phyloP scores from a whole-genome alignment of 2,888 invertebrate genomes.

The Mythimna impura region DNA sequence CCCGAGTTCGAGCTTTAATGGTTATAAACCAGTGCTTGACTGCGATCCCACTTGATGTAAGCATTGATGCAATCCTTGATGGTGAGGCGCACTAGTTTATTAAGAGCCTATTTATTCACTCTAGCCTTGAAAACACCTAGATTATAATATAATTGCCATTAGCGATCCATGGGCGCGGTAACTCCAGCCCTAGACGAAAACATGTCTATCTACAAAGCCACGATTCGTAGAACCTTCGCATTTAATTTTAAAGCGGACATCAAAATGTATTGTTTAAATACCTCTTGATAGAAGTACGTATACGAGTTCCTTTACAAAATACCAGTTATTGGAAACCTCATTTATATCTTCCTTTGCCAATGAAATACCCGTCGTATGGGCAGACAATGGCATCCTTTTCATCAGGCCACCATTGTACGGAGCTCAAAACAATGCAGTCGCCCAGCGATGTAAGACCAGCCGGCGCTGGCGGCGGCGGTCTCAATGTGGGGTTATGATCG shows the following conservation, averaged over 20 bases:
- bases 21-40: no score
- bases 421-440: slow-evolving; percentile 38
- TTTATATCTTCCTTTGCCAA: slow-evolving; percentile 38
- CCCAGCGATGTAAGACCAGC: slow-evolving; percentile 16
- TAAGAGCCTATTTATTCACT: no score
- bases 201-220: no score
- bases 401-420: slow-evolving; percentile 30
- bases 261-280: slow-evolving; percentile 1
- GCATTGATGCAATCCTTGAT: no score
- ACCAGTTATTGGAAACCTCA: slow-evolving; percentile 19
- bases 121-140: no score
- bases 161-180: no score
- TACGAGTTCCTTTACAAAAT: slow-evolving; percentile 8
- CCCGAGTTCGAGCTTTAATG: no score
- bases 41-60: no score
- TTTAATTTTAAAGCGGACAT: background rate
- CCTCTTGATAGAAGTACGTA: background rate
- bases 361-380: slow-evolving; percentile 20
- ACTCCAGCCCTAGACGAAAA: no score
- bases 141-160: no score
- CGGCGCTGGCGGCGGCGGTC: background rate
- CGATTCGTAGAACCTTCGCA: no score
- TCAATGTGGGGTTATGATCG: slow-evolving; percentile 6
- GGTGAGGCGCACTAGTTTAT: no score
- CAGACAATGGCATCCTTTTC: slow-evolving; percentile 42